Percentiles rank a stretch among this genome's conserved stretches.
Conservation (phyloP, 2,888 invertebrate species). For the Euzophera pinguis region DNA sequence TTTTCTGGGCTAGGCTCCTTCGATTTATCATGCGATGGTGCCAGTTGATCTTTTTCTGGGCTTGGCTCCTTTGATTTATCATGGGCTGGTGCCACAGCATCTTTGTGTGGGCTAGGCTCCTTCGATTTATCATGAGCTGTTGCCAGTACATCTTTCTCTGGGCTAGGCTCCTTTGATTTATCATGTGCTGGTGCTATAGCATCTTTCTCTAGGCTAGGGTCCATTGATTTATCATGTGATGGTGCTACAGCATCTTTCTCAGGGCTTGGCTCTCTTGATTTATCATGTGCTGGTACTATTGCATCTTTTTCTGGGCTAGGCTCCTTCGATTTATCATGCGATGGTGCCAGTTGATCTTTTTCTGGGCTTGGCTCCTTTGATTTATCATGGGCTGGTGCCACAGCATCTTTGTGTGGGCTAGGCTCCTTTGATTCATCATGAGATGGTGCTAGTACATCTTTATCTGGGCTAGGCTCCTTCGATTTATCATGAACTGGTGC, state of each 20-base stretch:
- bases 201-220: neutral
- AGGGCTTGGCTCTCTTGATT: slow-evolving; percentile 14
- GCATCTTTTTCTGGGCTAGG: slow-evolving; percentile 12
- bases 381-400: too few relatives aligned
- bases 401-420: neutral
- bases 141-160: neutral
- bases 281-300: neutral
- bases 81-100: neutral
- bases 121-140: neutral
- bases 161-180: neutral
- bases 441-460: neutral
- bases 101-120: neutral
- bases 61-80: too few relatives aligned
- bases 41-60: neutral
- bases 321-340: slow-evolving; percentile 8
- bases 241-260: slow-evolving; percentile 6
- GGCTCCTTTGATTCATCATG: neutral
- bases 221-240: neutral
- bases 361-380: slow-evolving; percentile 2
- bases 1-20: too few relatives aligned
- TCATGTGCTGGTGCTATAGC: neutral
- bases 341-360: neutral
- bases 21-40: too few relatives aligned
- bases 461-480: neutral
- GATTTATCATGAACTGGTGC: neutral